These are phyloP conservation scores for Ochropleura plecta DNA, from an alignment of 2,888 invertebrate species.

Conservation along the genomic window DNA sequence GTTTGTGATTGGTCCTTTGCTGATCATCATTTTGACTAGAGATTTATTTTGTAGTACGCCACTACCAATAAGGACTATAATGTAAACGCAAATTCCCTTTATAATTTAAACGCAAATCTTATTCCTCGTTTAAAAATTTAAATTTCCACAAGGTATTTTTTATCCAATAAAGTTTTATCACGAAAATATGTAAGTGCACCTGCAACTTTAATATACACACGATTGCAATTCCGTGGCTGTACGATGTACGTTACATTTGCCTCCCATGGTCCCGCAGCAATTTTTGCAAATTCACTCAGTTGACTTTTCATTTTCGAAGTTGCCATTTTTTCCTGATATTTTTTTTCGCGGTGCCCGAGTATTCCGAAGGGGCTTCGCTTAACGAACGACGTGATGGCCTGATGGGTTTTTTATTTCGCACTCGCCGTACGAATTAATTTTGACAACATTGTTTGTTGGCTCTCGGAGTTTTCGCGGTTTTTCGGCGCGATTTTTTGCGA, in stretches of 20 bases:
- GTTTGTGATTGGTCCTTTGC: no score
- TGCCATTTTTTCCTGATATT: conserved; percentile 60
- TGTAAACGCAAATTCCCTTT: not conserved
- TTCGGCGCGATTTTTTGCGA: conserved; percentile 10
- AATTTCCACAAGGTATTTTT: not conserved
- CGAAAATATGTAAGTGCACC: conserved; percentile 17
- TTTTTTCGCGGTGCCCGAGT: conserved; percentile 61
- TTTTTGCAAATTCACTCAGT: conserved; percentile 82
- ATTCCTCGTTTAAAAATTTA: not conserved
- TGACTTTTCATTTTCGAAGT: conserved; percentile 77
- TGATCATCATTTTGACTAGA: no score
- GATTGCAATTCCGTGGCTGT: conserved; percentile 41
- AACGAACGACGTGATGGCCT: conserved; percentile 71
- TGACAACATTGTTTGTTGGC: conserved; percentile 51
- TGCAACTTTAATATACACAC: conserved; percentile 43
- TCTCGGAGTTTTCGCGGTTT: conserved; percentile 18
- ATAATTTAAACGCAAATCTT: not conserved
- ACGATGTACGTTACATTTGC: conserved; percentile 10
- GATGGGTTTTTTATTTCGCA: conserved; percentile 69
- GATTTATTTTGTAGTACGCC: no score
- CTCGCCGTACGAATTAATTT: conserved; percentile 59
- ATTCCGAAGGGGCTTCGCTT: conserved; percentile 67
- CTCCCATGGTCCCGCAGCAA: conserved; percentile 78
- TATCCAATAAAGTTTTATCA: not conserved
- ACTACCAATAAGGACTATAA: not conserved